A percentile compares a stretch with the other conserved stretches of the same genome.
phyloP scores from a whole-genome alignment of 2,888 invertebrate species.

The Halictus quadricinctus region DNA sequence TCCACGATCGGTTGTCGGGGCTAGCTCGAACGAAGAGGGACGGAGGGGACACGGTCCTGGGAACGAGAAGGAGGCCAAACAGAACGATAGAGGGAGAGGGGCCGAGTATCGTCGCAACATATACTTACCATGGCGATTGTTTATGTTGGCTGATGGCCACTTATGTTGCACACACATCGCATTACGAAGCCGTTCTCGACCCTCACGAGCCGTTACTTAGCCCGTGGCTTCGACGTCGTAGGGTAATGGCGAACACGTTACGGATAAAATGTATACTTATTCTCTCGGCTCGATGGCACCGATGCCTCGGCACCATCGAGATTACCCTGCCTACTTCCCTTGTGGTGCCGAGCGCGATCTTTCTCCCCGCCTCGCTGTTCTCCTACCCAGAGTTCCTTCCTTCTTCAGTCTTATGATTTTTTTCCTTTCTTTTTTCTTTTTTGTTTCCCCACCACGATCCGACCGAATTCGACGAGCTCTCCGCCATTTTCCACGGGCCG shows the following conservation, averaged over 20 bases:
- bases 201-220: conserved; percentile 79
- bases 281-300: conserved; percentile 73
- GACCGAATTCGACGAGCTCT: conserved; percentile 38
- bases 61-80: conserved; percentile 43
- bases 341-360: conserved; percentile 40
- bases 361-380: conserved; percentile 33
- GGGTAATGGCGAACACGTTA: conserved; percentile 83
- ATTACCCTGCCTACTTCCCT: conserved; percentile 54
- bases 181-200: conserved; percentile 75
- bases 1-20: conserved; percentile 47
- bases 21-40: conserved; percentile 17
- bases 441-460: conserved; percentile 11
- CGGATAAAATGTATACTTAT: conserved; percentile 82
- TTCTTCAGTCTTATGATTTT: neutral
- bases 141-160: conserved; percentile 83
- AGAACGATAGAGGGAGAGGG: conserved; percentile 54
- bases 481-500: conserved; percentile 50
- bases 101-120: conserved; percentile 76
- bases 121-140: conserved; percentile 82
- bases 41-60: conserved; percentile 47
- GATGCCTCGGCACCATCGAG: conserved; percentile 65
- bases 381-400: neutral
- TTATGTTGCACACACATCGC: conserved; percentile 81
- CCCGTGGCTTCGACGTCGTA: conserved; percentile 79
- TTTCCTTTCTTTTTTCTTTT: neutral